Conservation (phyloP, 2,888 invertebrate species). For the Megamerina dolium region DNA sequence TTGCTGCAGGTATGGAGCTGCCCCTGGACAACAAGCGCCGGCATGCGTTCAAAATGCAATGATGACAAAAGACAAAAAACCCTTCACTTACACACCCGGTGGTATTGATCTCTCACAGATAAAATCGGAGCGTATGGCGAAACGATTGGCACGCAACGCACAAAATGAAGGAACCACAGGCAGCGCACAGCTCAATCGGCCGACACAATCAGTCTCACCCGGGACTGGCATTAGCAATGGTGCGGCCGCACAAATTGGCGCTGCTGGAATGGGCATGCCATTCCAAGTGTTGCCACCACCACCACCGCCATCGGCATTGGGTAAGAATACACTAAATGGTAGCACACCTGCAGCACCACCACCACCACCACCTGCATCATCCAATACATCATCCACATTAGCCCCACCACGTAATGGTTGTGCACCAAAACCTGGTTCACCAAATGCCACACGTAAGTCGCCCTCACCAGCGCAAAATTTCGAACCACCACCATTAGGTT, state of each 20-base stretch:
- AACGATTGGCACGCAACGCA: conserved; percentile 65
- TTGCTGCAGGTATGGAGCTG: conserved; percentile 41
- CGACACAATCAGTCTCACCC: conserved; percentile 44
- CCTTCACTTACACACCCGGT: conserved; percentile 93
- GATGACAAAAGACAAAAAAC: conserved; percentile 94
- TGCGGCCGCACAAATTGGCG: conserved; percentile 50
- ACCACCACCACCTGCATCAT: conserved; percentile 52
- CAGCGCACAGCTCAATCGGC: conserved; percentile 53
- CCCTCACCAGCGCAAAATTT: conserved; percentile 50
- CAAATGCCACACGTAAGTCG: conserved; percentile 40
- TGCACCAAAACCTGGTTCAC: conserved; percentile 47
- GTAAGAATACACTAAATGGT: conserved; percentile 50
- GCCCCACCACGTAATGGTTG: conserved; percentile 44
- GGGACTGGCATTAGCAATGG: conserved; percentile 34
- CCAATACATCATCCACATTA: conserved; percentile 37
- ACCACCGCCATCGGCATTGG: conserved; percentile 50
- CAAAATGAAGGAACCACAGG: conserved; percentile 62
- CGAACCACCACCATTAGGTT: conserved; percentile 52
- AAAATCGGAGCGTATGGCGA: conserved; percentile 81
- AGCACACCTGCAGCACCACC: conserved; percentile 47
- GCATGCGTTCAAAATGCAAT: conserved; percentile 88
- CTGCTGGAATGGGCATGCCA: conserved; percentile 59
- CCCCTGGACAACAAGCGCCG: conserved; percentile 61
- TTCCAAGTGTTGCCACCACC: conserved; percentile 58
- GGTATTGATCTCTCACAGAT: conserved; percentile 88